Conservation (phyloP, 2,888 invertebrate species). For the Drosophila ezoana region DNA sequence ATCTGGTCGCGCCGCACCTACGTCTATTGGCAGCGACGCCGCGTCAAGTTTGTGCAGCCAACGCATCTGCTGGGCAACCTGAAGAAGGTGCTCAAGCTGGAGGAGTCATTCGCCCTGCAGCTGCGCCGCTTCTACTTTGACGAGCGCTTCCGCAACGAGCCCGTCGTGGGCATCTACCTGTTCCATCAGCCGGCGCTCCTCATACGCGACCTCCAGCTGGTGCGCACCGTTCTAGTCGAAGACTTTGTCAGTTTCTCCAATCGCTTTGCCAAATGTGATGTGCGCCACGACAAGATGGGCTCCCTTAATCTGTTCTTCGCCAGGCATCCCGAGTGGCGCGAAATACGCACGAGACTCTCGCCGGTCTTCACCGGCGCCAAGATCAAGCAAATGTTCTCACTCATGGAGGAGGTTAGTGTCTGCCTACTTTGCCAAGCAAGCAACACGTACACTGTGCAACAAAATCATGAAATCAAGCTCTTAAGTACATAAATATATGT, state of each 20-base stretch:
- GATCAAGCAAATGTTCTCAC: conserved; percentile 84
- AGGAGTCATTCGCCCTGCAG: conserved; percentile 81
- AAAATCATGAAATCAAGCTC: conserved; percentile 4
- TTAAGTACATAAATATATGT: too few species aligned
- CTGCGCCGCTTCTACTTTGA: conserved; percentile 84
- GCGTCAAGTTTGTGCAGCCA: conserved; percentile 84
- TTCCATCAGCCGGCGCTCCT: conserved; percentile 85
- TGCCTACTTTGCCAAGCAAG: not conserved
- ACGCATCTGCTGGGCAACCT: conserved; percentile 85
- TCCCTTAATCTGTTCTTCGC: conserved; percentile 85
- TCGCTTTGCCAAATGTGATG: conserved; percentile 79
- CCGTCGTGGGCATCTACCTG: conserved; percentile 84
- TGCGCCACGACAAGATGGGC: conserved; percentile 84
- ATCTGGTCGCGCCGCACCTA: conserved; percentile 85
- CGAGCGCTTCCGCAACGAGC: conserved; percentile 65
- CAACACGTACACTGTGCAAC: conserved; percentile 35
- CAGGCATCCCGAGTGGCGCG: conserved; percentile 85
- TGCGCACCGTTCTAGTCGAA: conserved; percentile 85
- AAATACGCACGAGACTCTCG: conserved; percentile 84
- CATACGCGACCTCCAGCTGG: conserved; percentile 84
- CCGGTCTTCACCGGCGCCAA: conserved; percentile 85
- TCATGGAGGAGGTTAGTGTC: conserved; percentile 82
- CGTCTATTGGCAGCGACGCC: conserved; percentile 83
- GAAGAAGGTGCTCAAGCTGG: conserved; percentile 80
- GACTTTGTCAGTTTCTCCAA: conserved; percentile 85